These are phyloP conservation scores for Platypus cylindrus DNA, from an alignment of 2,888 invertebrate species.

Conservation along the genomic window DNA sequence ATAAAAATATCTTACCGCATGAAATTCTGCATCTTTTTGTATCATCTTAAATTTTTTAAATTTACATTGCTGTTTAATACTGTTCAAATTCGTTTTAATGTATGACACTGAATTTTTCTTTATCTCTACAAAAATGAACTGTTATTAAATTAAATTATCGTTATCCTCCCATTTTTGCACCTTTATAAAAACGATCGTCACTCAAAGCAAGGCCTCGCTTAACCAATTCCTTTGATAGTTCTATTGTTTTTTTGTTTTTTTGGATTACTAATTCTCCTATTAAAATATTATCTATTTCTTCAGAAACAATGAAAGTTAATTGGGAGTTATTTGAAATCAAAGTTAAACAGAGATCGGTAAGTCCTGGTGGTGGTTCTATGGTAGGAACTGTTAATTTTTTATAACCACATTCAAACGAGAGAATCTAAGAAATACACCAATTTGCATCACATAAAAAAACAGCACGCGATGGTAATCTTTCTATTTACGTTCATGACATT, in stretches of 20 bases:
- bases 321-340: conserved; percentile 9
- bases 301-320: conserved; percentile 14
- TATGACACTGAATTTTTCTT: neutral
- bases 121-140: conserved; percentile 15
- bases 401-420: conserved; percentile 11
- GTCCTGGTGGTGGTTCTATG: conserved; percentile 10
- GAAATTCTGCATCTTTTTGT: too few species aligned
- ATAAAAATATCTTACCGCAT: too few species aligned
- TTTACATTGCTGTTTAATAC: too few species aligned
- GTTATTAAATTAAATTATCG: conserved; percentile 12
- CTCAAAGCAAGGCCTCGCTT: conserved; percentile 12
- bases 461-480: too few species aligned
- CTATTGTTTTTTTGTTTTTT: conserved; percentile 14
- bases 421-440: too few species aligned
- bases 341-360: conserved; percentile 10
- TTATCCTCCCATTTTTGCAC: too few species aligned
- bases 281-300: conserved; percentile 17
- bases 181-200: conserved; percentile 15
- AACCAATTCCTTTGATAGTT: conserved; percentile 16
- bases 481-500: too few species aligned
- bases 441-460: too few species aligned
- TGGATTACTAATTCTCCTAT: conserved; percentile 21
- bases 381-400: conserved; percentile 8
- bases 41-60: too few species aligned
- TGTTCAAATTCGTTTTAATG: too few species aligned